Evolutionary conservation across 2,888 invertebrate species (phyloP), one percentile per base, ranked within the genome.

Genomic region (Argyresthia goedartella): DNA sequence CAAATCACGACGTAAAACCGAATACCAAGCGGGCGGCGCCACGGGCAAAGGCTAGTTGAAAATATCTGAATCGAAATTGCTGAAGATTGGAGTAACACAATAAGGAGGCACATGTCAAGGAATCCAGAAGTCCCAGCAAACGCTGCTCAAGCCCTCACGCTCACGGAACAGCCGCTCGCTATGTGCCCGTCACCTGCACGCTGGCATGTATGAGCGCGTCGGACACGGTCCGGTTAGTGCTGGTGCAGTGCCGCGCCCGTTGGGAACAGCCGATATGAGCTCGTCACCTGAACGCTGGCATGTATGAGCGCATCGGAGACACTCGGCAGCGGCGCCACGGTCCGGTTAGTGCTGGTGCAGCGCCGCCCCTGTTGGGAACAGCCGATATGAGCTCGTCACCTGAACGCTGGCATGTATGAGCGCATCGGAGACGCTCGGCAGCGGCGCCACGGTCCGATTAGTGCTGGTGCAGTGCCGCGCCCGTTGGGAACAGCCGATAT

Each of bases 151-250:
- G n/a, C n/a, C n/a, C n/a, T n/a, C 4, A 44, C 10, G 6, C n/a
- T 50, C 54, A 84, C 87, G 94, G 89, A 2, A 92, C 92, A 8
- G 93, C 93, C 64, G 92, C 92, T 53, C 76, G 93, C 92, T 53
- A 92, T 89, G 45, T 88, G 81, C 53, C 89, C 89, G 59, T 76
- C 75, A n/a, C 47, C 67, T 61, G 54, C 77, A 73, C 10, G 76
- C 65, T 39, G 76, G 66, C 55, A 77, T 65, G 8, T 88, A n/a
- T n/a, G n/a, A n/a, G n/a, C n/a, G n/a, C n/a, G n/a, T n/a, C 82
- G 54, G 85, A 88, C 53, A 88, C 79, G 10, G 89, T 89, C 57
- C 87, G 76, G 69, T 90, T 90, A 64, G 88, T 89, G 56, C 89
- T 88, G 52, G 89, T 88, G 63, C 91, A 91, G 66, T 89, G 89